Evolutionary conservation across 2,113 vertebrate genomes (phyloP), one percentile per base, ranked within the genome.

Genomic region (Tringa solitaria): DNA sequence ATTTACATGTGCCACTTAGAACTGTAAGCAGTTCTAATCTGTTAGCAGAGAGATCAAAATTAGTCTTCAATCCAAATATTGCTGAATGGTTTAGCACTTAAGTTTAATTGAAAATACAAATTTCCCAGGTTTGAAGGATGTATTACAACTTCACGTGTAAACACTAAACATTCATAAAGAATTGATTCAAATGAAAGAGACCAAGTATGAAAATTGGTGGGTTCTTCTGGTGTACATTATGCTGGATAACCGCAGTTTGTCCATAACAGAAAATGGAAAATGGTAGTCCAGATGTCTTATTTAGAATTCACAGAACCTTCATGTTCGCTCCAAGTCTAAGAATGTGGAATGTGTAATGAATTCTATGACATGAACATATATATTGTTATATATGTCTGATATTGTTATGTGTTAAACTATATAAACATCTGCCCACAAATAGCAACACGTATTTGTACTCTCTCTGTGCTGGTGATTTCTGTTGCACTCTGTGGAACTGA

Each of bases 281-380:
- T 70, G 18, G 3, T 21, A 33, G 9, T 63, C 45, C 59, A 80
- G 80, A 35, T 14, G 8, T 64, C 32, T 37, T 27, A 75, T 43
- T 64, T 37, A 32, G 27, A 67, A 56, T 86, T 76, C 74, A 65
- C 21, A 59, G 43, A 82, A 69, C 32, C 8, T 74, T 92, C 33
- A 30, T 0, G 0, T 84, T 70, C 0, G 0, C 15, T 64, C 24
- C 15, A 53, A 45, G n/a, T 85, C 10, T 48, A 30, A 39, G 32
- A 15, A 56, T 0, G 0, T 41, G 15, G 19, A 23, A n/a, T n/a
- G n/a, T n/a, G n/a, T n/a, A 87, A 61, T 41, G 11, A 75, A 73
- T 65, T 78, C 6, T n/a, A n/a, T n/a, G n/a, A n/a, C n/a, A n/a
- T n/a, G n/a, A n/a, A n/a, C n/a, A n/a, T n/a, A n/a, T n/a, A n/a